Base-by-base conservation (phyloP, 2,797 vertebrate genomes). In the Brachyalestes nurse region DNA sequence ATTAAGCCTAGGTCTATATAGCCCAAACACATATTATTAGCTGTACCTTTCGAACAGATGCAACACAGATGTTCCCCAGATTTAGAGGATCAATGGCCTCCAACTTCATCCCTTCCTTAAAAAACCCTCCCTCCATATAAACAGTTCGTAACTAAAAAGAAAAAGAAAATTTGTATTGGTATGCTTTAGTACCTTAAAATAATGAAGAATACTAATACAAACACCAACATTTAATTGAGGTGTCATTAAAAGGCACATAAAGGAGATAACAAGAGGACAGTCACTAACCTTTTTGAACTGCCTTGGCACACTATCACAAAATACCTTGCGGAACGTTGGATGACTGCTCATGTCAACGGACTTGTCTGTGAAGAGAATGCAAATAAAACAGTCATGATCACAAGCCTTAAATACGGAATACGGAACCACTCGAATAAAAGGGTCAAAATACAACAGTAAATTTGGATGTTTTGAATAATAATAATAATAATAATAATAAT, bases 61-160 rank as follows among this genome's bases (percentile, higher is more conserved):
- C 96, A 82, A 97, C 97, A 2, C 96, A 97, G 91, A 99, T 99
- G 87, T 93, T 98, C 78, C 97, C 96, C 85, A 98, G 90, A 81
- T 98, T 99, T 62, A 99, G 91, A 1, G 97, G 98, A 85, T 99
- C 97, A 5, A 99, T 96, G 60, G 96, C 97, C 88, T 99, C 98
- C 73, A 99, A 90, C 86, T 99, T 99, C 98, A 99, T 99, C 65
- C 96, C 96, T 82, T 93, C 92, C 79, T 96, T 93, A 81, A 98
- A 99, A 95, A 96, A 99, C 12, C 93, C 90, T 0, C 95, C 95
- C 64, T 95, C 94, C 67, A 97, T 95, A 89, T 96, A 99, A 79
- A 97, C 96, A 6, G 92, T 92, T 76, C 96, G 95, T n/a, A 95
- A 95, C 97, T 99, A 61, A 72, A 17, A 77, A 64, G 53, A 16